Evolutionary conservation across 2,888 invertebrate genomes (phyloP), one percentile per base, ranked within the genome.

Genomic region (Drosophila conformis): DNA sequence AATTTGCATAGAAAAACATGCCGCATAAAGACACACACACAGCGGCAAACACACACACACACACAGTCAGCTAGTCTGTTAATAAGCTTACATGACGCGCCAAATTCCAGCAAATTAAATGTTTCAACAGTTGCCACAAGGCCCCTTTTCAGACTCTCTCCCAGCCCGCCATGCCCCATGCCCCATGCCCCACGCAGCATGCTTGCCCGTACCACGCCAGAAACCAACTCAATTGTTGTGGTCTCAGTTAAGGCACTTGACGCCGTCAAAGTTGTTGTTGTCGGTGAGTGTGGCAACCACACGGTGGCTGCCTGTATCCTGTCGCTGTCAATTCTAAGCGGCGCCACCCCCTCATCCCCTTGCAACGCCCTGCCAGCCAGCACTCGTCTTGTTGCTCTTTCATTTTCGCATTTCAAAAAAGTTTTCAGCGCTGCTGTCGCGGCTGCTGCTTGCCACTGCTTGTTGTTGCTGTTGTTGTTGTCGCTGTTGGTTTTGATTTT

Each of bases 401-500:
- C 90, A 90, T 91, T 90, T 84, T 90, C 89, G 68, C 91, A 90
- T 90, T 90, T 80, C 73, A 83, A 83, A 86, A 74, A 76, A 76
- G 67, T 87, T 88, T 82, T 73, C 75, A 46, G 15, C 27, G 73
- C 69, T 63, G 80, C 67, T 73, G 76, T 69, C 69, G 77, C 59
- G 63, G 57, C 70, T 62, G 57, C 53, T 64, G 61, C 42, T 67
- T 46, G 42, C 42, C 42, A 40, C 36, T 69, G 52, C 38, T 62
- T 68, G 66, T 61, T 7, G 29, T 7, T 29, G 54, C 18, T 67
- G 51, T n/a, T 56, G 62, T 7, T 29, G 35, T 31, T 68, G 57
- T 56, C 56, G 54, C 29, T 67, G 51, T 29, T 56, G 62, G 42
- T 70, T 69, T 46, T 46, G 46, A 46, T 46, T 46, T 46, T 46